These are phyloP conservation scores for Clistopyga incitator DNA, from an alignment of 2,888 invertebrate genomes.

Conservation along the genomic window DNA sequence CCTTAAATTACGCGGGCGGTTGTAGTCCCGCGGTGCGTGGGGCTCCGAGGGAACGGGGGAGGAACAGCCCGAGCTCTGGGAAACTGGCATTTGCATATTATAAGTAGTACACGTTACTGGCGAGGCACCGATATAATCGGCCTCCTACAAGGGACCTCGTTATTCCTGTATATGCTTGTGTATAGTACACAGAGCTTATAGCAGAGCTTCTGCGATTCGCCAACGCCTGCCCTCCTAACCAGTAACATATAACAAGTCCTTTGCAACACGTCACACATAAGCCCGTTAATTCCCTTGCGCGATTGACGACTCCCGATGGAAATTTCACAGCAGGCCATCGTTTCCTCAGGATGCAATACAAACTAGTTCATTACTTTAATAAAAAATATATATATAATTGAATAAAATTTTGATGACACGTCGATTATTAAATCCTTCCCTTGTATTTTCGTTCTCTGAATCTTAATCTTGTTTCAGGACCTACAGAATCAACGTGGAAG, in stretches of 20 bases:
- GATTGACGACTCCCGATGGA: constrained; percentile 54
- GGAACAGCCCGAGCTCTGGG: constrained; percentile 64
- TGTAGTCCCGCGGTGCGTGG: constrained; percentile 28
- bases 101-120: constrained; percentile 83
- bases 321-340: constrained; percentile 72
- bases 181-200: constrained; percentile 21
- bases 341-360: too few species aligned
- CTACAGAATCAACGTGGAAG: constrained; percentile 67
- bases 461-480: neutral
- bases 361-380: too few species aligned
- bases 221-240: constrained; percentile 70
- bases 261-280: neutral
- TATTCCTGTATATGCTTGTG: constrained; percentile 75
- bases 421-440: too few species aligned
- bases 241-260: constrained; percentile 12
- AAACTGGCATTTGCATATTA: constrained; percentile 83
- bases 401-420: too few species aligned
- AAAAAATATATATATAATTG: too few species aligned
- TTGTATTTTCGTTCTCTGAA: too few species aligned
- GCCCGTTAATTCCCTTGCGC: neutral
- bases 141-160: constrained; percentile 77
- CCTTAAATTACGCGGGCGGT: constrained; percentile 77
- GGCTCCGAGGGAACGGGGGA: constrained; percentile 52
- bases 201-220: constrained; percentile 71
- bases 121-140: constrained; percentile 79